Conservation (phyloP, 2,888 invertebrate genomes). For the Cetonia aurata region DNA sequence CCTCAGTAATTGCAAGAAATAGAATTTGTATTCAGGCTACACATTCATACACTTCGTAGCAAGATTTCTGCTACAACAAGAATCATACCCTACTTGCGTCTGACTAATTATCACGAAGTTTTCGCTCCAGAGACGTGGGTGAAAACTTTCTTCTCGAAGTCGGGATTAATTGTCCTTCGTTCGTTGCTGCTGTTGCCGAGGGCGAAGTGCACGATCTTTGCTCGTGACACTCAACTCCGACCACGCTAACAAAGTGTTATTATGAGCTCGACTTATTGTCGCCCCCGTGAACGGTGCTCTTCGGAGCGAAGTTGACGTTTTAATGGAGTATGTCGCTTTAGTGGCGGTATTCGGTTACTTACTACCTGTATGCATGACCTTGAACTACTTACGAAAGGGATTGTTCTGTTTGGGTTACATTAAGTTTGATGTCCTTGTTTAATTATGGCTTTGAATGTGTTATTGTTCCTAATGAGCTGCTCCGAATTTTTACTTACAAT, state of each 20-base stretch:
- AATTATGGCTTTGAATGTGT: too few species aligned
- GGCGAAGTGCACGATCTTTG: neutral
- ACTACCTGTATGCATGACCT: neutral
- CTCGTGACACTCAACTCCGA: neutral
- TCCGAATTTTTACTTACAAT: too few species aligned
- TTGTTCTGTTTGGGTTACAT: neutral
- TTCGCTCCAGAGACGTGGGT: neutral
- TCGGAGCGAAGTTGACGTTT: neutral
- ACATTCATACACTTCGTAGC: too few species aligned
- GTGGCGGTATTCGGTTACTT: neutral
- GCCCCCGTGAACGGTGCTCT: neutral
- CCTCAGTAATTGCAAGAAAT: too few species aligned
- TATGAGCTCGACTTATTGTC: constrained; percentile 1
- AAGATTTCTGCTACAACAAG: too few species aligned
- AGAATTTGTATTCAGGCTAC: too few species aligned
- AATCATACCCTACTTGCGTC: too few species aligned
- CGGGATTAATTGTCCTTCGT: constrained; percentile 14
- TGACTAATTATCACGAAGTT: too few species aligned
- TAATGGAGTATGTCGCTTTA: neutral
- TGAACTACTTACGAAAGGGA: neutral
- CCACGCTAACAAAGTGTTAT: neutral
- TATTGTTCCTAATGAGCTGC: too few species aligned
- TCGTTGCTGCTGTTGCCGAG: neutral
- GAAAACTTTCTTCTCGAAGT: neutral
- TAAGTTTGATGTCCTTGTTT: too few species aligned